These are phyloP conservation scores for Hydrocynus forskahlii DNA, from an alignment of 2,797 vertebrate genomes.

Conservation along the genomic window DNA sequence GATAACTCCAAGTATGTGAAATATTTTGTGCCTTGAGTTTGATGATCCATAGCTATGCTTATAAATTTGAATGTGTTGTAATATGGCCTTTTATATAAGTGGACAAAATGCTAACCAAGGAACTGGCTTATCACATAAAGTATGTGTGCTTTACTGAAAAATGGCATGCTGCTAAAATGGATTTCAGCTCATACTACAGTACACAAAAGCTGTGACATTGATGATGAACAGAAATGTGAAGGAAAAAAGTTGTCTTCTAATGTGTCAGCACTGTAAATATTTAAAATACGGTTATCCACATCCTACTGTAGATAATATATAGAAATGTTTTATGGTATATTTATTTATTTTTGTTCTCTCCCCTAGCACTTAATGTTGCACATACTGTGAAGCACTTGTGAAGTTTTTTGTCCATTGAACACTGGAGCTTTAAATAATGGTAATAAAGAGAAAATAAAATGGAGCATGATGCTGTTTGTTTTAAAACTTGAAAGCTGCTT, in stretches of 20 bases:
- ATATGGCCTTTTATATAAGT: not conserved
- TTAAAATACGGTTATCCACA: not conserved
- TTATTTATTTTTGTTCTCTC: conserved; percentile 23
- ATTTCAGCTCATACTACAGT: not conserved
- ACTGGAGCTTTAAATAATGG: not conserved
- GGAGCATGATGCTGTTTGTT: not conserved
- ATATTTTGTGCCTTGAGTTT: conserved; percentile 47
- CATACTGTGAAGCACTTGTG: not conserved
- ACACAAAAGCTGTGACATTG: not conserved
- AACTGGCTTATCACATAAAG: not conserved
- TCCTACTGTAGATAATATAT: conserved; percentile 5
- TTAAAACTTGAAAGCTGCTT: not conserved
- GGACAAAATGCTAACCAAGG: not conserved
- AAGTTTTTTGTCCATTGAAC: not conserved
- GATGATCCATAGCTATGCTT: not conserved
- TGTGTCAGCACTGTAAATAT: not conserved
- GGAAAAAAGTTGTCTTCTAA: not conserved
- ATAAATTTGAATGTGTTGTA: conserved; percentile 6
- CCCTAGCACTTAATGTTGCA: conserved; percentile 3
- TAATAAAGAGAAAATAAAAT: not conserved
- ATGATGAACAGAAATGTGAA: not conserved
- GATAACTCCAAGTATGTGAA: conserved; percentile 41
- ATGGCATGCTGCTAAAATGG: conserved; percentile 1
- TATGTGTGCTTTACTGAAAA: not conserved
- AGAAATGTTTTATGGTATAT: not conserved